A percentile compares a stretch with the other conserved stretches of the same genome.
phyloP scores from a whole-genome alignment of 2,888 invertebrate genomes.

The Sinopyrophorus schimmeli region DNA sequence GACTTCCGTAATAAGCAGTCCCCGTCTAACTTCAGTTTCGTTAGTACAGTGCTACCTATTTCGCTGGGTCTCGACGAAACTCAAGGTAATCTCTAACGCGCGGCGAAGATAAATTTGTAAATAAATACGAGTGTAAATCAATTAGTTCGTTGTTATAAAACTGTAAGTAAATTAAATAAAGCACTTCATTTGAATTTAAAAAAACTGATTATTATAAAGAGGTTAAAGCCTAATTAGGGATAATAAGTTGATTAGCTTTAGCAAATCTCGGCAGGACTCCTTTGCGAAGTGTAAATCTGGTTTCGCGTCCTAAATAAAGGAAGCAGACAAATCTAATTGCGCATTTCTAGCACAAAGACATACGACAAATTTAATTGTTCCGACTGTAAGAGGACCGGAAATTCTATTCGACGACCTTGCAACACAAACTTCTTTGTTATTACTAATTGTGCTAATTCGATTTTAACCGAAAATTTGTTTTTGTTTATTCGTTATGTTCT shows the following conservation, averaged over 20 bases:
- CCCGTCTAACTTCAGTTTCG: too few species aligned
- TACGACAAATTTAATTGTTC: constrained; percentile 33
- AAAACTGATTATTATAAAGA: too few species aligned
- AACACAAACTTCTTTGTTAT: constrained; percentile 21
- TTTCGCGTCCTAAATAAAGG: constrained; percentile 12
- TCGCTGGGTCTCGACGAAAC: too few species aligned
- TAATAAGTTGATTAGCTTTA: constrained; percentile 10
- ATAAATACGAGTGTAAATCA: too few species aligned
- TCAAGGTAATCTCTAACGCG: too few species aligned
- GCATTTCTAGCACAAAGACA: constrained; percentile 24
- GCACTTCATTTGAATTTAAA: background rate
- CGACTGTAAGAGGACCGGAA: constrained; percentile 29
- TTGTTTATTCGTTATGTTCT: too few species aligned
- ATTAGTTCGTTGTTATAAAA: too few species aligned
- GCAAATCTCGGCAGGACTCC: constrained; percentile 7
- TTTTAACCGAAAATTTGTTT: too few species aligned
- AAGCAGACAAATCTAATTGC: constrained; percentile 24
- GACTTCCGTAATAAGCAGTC: too few species aligned
- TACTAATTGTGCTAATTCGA: too few species aligned
- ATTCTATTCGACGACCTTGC: constrained; percentile 29
- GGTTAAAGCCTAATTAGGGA: constrained; percentile 1
- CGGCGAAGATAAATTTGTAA: too few species aligned
- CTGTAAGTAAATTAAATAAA: constrained; percentile 1
- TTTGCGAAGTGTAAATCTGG: constrained; percentile 5
- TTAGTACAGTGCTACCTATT: too few species aligned